Conservation (phyloP, 1,140 invertebrate genomes). For the Batillaria attramentaria region DNA sequence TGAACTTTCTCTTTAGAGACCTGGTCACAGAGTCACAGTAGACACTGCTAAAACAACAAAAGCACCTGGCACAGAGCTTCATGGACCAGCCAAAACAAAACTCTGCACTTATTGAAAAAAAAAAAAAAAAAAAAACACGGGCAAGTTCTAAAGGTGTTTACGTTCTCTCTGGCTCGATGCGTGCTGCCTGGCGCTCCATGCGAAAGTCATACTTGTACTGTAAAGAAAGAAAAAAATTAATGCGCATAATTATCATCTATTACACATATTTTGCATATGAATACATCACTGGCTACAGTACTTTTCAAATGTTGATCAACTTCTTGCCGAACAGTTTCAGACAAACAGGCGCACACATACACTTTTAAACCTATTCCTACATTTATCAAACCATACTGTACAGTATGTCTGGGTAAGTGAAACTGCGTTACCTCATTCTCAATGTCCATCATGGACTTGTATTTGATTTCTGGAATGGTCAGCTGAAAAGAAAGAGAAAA, state of each 20-base stretch:
- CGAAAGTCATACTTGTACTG: slow-evolving; percentile 37
- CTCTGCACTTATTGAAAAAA: background rate
- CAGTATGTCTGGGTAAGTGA: background rate
- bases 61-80: background rate
- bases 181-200: slow-evolving; percentile 23
- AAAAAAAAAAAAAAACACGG: background rate
- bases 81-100: background rate
- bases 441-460: slow-evolving; percentile 50
- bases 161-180: slow-evolving; percentile 12
- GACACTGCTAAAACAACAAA: no score
- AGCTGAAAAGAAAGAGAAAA: slow-evolving; percentile 41
- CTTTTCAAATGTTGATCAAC: background rate
- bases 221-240: background rate
- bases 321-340: background rate
- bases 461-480: slow-evolving; percentile 44
- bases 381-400: no score
- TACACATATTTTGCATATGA: background rate
- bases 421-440: slow-evolving; percentile 43
- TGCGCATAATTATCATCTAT: no score
- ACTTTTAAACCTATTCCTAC: background rate
- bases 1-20: slow-evolving; percentile 1
- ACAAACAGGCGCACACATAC: background rate
- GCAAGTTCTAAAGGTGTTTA: background rate
- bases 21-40: no score
- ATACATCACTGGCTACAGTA: background rate